phyloP scores from a whole-genome alignment of 2,113 vertebrate genomes.

The rat (Rattus norvegicus) region GRCr8 NC_086028.1:93250001-93250500 shows the following conservation, averaged over 20 bases:
- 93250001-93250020: slow-evolving; percentile 49
- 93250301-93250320: slow-evolving; percentile 65
- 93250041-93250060: slow-evolving; percentile 68
- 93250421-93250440: not conserved
- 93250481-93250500: not conserved
- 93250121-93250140: slow-evolving; percentile 43
- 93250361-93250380: not conserved
- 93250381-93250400: not conserved
- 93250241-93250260: not conserved
- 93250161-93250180: not conserved
- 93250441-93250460: not conserved
- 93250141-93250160: slow-evolving; percentile 39
- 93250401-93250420: not conserved
- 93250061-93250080: slow-evolving; percentile 76
- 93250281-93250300: slow-evolving; percentile 42
- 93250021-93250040: slow-evolving; percentile 70
- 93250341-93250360: not conserved
- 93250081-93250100: slow-evolving; percentile 68
- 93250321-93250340: slow-evolving; percentile 38
- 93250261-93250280: not conserved
- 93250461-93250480: not conserved
- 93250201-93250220: not conserved
- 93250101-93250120: slow-evolving; percentile 70
- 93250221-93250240: not conserved
- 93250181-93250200: not conserved